Base-by-base conservation (phyloP, 2,888 invertebrate genomes). In the Polietes domitor region DNA sequence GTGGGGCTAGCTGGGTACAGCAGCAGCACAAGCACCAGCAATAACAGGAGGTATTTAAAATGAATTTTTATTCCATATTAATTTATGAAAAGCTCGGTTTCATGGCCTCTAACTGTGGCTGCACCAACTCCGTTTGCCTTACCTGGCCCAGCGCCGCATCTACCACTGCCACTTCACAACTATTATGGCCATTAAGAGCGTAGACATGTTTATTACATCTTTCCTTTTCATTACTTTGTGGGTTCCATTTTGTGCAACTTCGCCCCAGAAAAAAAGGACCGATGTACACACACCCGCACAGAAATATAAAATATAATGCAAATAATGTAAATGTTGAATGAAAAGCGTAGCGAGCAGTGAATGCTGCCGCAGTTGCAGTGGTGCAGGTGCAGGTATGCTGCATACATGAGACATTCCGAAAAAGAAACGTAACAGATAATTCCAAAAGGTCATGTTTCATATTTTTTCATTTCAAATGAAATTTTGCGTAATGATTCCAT, bases 41-140 rank as follows among this genome's bases (percentile, higher is more conserved):
- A 32, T 58, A 70, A 50, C 81, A 80, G 70, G 61, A 77, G 73
- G 12, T 41, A 61, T 61, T 68, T 28, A 76, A 73, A 77, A 61
- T 26, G 15, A 41, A 77, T 70, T 70, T 79, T 79, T 74, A 74
- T 74, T 79, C 70, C 65, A 70, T 74, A 61, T 74, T 61, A 74
- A 77, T 74, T 74, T 82, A 77, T 70, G 70, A 74, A 77, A 74
- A 28, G 73, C 73, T 73, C 41, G 71, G 72, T 76, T 76, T 80
- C 55, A 63, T 63, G 63, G 26, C 63, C 63, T 63, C 32, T 63
- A 63, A 32, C 63, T 32, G 28, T 28, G 28, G 17, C 21, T 4
- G 5, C 63, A 63, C 32, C 63, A 63, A n/a, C 12, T 32, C 50
- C 5, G n/a, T 17, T n/a, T 47, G n/a, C 47, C 15, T 47, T 6